phyloP scores from a whole-genome alignment of 2,113 vertebrate species.

The Alouatta palliata region DNA sequence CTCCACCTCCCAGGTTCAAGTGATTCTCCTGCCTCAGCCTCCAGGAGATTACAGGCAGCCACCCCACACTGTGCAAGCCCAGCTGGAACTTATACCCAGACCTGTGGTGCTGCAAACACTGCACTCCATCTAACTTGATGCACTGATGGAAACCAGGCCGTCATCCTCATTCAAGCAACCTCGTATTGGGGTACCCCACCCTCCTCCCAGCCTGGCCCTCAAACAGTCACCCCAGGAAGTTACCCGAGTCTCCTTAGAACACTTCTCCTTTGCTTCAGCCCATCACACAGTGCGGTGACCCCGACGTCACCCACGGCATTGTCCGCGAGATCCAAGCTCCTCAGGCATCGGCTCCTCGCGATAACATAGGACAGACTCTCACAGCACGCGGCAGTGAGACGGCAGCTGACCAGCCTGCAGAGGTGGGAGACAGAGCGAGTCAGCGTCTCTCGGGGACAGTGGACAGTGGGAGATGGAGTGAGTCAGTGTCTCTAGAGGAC shows the following conservation, averaged over 20 bases:
- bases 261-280: neutral
- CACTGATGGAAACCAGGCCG: neutral
- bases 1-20: no score
- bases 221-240: no score
- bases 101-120: fast-evolving
- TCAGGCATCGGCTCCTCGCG: neutral
- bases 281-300: neutral
- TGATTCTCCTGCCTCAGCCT: no score
- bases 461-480: no score
- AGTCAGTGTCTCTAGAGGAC: no score
- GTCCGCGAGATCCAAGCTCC: neutral
- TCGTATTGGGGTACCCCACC: fast-evolving
- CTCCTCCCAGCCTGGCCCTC: neutral
- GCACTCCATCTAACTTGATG: fast-evolving
- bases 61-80: no score
- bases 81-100: fast-evolving
- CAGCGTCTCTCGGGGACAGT: no score
- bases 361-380: neutral
- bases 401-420: neutral
- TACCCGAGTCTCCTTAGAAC: constrained; percentile 46
- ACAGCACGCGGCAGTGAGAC: neutral
- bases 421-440: neutral
- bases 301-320: constrained; percentile 6
- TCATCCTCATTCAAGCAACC: fast-evolving
- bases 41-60: no score